A percentile compares a stretch with the other conserved stretches of the same genome.
These are phyloP conservation scores for Melanitta fusca DNA, from an alignment of 2,797 vertebrate species.

Conservation along the genomic window DNA sequence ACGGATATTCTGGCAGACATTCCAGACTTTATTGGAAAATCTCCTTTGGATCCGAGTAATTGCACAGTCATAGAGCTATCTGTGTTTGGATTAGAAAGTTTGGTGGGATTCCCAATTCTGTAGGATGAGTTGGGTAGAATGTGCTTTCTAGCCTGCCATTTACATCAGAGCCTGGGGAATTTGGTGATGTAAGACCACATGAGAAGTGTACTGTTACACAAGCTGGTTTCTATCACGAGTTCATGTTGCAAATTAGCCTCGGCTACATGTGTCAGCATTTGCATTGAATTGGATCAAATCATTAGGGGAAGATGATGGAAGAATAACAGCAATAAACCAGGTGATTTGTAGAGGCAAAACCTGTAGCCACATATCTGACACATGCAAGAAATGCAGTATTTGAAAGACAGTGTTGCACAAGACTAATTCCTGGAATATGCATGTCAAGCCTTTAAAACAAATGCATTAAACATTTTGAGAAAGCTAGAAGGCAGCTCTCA, in stretches of 20 bases:
- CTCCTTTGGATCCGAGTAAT: neutral
- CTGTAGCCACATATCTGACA: neutral
- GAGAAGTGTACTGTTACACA: neutral
- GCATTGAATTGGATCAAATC: neutral
- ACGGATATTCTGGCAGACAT: neutral
- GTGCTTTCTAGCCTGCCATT: conserved; percentile 28
- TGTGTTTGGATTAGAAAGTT: conserved; percentile 6
- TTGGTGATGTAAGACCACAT: conserved; percentile 20
- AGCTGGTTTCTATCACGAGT: conserved; percentile 37
- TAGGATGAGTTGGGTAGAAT: neutral
- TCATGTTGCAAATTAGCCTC: conserved; percentile 4
- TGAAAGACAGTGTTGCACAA: neutral
- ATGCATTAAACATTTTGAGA: neutral
- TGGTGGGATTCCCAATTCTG: neutral
- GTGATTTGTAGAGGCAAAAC: neutral
- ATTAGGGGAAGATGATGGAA: neutral
- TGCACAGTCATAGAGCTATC: neutral
- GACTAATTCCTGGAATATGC: neutral
- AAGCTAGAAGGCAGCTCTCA: neutral
- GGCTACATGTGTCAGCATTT: neutral
- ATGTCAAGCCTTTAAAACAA: neutral
- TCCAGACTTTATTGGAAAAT: conserved; percentile 23
- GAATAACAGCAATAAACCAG: neutral
- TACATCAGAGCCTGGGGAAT: conserved; percentile 28
- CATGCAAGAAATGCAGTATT: neutral